phyloP scores from a whole-genome alignment of 2,113 vertebrate species.

The Bubo scandiacus region DNA sequence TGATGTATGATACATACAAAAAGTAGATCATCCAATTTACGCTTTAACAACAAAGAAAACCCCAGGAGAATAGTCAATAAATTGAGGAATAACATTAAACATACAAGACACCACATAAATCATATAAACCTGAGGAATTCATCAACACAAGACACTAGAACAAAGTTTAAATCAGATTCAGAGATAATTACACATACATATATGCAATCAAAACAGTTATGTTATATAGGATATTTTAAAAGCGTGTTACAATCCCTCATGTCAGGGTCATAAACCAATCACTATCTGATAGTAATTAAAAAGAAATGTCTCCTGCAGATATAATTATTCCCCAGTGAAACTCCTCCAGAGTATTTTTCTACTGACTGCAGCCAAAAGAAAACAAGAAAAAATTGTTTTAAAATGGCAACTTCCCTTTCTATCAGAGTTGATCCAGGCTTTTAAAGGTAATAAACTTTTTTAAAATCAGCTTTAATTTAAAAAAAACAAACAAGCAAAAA shows the following conservation, averaged over 20 bases:
- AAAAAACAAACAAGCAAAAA: not conserved
- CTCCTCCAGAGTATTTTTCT: not conserved
- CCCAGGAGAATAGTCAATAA: not conserved
- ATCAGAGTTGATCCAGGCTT: not conserved
- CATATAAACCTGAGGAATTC: not conserved
- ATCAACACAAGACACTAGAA: not conserved
- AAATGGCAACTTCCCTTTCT: not conserved
- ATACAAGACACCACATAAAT: not conserved
- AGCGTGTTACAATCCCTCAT: not conserved
- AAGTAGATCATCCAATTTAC: slow-evolving; percentile 21
- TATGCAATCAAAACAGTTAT: not conserved
- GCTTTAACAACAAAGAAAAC: not conserved
- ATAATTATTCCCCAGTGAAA: slow-evolving; percentile 13
- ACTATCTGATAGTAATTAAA: slow-evolving; percentile 30
- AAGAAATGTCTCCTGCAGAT: not conserved
- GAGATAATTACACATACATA: not conserved
- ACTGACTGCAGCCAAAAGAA: not conserved
- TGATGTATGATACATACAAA: not conserved
- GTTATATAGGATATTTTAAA: not conserved
- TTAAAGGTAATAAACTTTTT: not conserved
- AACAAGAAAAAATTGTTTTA: not conserved
- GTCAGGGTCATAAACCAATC: not conserved
- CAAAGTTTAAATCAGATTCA: not conserved
- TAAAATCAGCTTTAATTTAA: not conserved
- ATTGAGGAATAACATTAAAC: not conserved